These are phyloP conservation scores for Hoplias malabaricus DNA, from an alignment of 2,113 vertebrate genomes.

Conservation along the genomic window DNA sequence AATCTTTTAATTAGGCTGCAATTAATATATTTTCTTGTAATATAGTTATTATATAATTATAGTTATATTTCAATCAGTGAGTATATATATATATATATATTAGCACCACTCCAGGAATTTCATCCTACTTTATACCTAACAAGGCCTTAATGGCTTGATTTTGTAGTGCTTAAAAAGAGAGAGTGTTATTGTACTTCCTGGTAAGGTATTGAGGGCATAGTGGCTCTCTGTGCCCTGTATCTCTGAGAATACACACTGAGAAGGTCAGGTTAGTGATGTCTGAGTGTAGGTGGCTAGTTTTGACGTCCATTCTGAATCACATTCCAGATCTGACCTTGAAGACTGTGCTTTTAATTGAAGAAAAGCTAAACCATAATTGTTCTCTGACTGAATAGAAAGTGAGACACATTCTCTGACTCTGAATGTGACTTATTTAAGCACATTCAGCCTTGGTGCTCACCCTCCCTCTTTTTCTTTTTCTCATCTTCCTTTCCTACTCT, in stretches of 20 bases:
- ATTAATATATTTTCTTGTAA: too few species aligned
- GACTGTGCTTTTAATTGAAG: not conserved
- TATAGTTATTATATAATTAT: too few species aligned
- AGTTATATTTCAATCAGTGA: too few species aligned
- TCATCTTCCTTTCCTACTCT: too few species aligned
- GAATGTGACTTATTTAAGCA: not conserved
- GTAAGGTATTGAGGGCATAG: not conserved
- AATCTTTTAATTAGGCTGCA: too few species aligned
- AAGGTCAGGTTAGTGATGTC: not conserved
- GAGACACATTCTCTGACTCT: not conserved
- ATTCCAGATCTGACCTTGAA: conserved; percentile 2
- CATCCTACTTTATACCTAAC: not conserved
- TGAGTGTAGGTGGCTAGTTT: not conserved
- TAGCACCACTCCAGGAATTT: not conserved
- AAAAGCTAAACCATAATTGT: conserved; percentile 3
- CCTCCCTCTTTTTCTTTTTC: too few species aligned
- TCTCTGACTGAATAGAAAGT: conserved; percentile 13
- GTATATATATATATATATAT: too few species aligned
- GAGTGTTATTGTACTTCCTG: not conserved
- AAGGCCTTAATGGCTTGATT: not conserved
- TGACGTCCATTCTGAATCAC: not conserved
- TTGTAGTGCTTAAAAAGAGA: not conserved
- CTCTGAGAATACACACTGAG: not conserved
- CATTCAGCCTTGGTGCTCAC: not conserved
- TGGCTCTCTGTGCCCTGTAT: not conserved